Evolutionary conservation across 2,888 invertebrate genomes (phyloP).

Genomic region (Drosophila meridiana): DNA sequence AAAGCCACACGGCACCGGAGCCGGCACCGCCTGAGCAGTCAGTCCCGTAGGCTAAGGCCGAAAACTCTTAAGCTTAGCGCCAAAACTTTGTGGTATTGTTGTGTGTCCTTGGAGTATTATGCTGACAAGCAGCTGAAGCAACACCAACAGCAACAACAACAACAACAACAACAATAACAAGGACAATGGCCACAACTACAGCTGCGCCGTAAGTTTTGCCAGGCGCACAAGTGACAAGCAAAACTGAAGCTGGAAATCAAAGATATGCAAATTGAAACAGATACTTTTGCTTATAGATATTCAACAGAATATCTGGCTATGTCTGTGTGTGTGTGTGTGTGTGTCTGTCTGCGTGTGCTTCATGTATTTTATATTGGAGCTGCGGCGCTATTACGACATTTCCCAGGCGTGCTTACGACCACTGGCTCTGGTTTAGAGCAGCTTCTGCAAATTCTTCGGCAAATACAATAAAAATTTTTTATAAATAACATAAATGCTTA

Average conservation of each 20-base stretch:
- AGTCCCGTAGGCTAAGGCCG: slow-evolving; percentile 35
- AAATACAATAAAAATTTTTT: slow-evolving; percentile 65
- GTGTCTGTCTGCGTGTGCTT: slow-evolving; percentile 21
- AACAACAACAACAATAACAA: neutral
- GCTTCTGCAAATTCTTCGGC: slow-evolving; percentile 38
- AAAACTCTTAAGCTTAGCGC: slow-evolving; percentile 64
- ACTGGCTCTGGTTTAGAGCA: slow-evolving; percentile 26
- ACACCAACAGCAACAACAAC: slow-evolving; percentile 19
- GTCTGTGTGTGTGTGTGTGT: slow-evolving; percentile 13
- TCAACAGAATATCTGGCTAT: slow-evolving; percentile 14
- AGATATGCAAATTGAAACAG: slow-evolving; percentile 81
- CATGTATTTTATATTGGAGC: slow-evolving; percentile 70
- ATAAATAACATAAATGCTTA: slow-evolving; percentile 77
- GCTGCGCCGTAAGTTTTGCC: slow-evolving; percentile 37
- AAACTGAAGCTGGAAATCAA: slow-evolving; percentile 69
- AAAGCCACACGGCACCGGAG: slow-evolving; percentile 53
- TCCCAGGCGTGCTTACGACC: slow-evolving; percentile 64
- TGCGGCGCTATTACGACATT: slow-evolving; percentile 72
- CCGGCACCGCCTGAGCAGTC: neutral
- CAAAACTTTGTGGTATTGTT: slow-evolving; percentile 64
- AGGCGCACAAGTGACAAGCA: slow-evolving; percentile 19
- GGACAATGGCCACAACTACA: slow-evolving; percentile 40
- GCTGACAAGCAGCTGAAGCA: slow-evolving; percentile 51
- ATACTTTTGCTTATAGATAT: slow-evolving; percentile 60
- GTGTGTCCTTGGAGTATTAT: slow-evolving; percentile 66